Evolutionary conservation across 2,113 vertebrate species (phyloP).

Genomic region (Hydrochoerus hydrochaeris): DNA sequence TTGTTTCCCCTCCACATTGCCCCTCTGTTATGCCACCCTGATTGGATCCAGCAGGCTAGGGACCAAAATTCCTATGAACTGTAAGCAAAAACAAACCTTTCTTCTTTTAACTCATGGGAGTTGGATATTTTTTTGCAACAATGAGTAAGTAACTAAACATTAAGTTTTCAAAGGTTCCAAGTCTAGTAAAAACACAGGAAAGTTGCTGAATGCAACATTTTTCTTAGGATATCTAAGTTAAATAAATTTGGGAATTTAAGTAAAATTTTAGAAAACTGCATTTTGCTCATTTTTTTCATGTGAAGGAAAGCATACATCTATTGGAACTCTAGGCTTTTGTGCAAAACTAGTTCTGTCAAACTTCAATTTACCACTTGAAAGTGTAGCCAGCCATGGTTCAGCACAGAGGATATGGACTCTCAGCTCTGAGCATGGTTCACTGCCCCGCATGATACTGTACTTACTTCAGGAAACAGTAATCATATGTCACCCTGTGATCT

Average conservation of each 20-base stretch:
- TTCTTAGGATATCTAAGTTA: background rate
- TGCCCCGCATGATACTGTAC: background rate
- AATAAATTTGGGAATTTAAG: background rate
- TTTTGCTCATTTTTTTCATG: background rate
- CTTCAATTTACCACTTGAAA: background rate
- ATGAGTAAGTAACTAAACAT: background rate
- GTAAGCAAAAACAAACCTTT: background rate
- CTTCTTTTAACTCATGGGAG: background rate
- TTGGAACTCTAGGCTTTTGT: background rate
- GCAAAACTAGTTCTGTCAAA: background rate
- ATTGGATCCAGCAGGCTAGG: background rate
- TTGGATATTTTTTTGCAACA: background rate
- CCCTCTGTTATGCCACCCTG: too few relatives aligned
- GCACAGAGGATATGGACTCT: background rate
- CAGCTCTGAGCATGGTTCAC: background rate
- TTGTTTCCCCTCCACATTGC: background rate
- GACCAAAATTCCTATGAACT: background rate
- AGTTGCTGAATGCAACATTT: background rate
- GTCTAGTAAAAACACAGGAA: background rate
- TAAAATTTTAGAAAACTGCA: background rate
- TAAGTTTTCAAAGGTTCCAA: background rate
- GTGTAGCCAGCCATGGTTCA: too few relatives aligned
- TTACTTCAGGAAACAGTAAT: constrained; percentile 64
- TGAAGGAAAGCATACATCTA: background rate
- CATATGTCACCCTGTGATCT: constrained; percentile 69